Base-by-base conservation (phyloP, 2,797 vertebrate species). In the Peromyscus nudipes region DNA sequence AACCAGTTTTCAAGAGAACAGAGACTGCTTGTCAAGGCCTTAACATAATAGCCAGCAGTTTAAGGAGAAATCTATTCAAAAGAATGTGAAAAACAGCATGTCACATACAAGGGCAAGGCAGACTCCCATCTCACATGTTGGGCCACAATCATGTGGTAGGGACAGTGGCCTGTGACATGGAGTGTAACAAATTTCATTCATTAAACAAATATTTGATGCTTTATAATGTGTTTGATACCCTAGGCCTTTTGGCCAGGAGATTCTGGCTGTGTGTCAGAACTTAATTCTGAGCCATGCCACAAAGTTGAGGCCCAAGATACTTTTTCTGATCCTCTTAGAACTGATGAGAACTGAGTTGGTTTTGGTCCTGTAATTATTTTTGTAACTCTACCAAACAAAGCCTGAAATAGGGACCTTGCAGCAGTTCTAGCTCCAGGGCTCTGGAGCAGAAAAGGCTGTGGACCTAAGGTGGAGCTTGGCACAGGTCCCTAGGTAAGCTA, bases 261-360 rank as follows among this genome's bases (percentile, higher is more conserved):
- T 29, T 29, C 40, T 6, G 2, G 29, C 5, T 49, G 7, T 46
- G 27, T 55, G 25, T 31, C 16, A 86, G 46, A 91, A 73, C 64
- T 86, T 43, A 82, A 89, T 37, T 95, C 71, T 93, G 87, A 88
- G 55, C 10, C 14, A 10, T 1, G 37, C 62, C 69, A 71, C 40
- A 88, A 80, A 27, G 12, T 80, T 64, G 75, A n/a, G 31, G 40
- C 29, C 19, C 19, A 17, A 55, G 34, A 73, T 64, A 13, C 57
- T 91, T 89, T 94, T 92, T 77, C 75, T 91, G 67, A 87, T 76
- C 52, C 86, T 60, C 40, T 91, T 46, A 62, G 67, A n/a, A 34
- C 14, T 57, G 6, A n/a, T 57, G 83, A 75, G 89, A 75, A 85
- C 14, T n/a, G 27, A 79, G 62, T 19, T 34, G 19, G 9, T 43